Evolutionary conservation across 1,140 invertebrate genomes (phyloP), one percentile per base, ranked within the genome.

Genomic region (Drosophila grimshawi): DNA sequence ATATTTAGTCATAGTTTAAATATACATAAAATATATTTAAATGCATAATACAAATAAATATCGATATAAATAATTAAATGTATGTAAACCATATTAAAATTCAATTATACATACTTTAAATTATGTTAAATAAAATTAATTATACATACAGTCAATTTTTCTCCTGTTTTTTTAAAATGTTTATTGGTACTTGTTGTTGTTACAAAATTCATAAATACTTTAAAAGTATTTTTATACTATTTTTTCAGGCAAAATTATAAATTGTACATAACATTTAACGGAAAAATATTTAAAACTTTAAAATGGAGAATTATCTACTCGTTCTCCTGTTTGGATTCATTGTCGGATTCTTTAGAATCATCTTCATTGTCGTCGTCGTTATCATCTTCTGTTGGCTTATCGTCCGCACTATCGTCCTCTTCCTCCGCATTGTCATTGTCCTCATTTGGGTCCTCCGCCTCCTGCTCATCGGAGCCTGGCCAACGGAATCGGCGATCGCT

Each of bases 51-150:
- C 69, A 78, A 89, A 66, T 86, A 88, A 77, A 66, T 88, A 89
- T 83, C 80, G 76, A 64, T 86, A 78, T 83, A 70, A 88, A 81
- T 89, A 89, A 89, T 78, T 83, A 89, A 78, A 75, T 88, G 85
- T 88, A 89, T 89, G 85, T 88, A 83, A 88, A 85, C 77, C 80
- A 88, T 88, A 89, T 83, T 80, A 76, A 88, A 89, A 76, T 83
- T 88, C 77, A 89, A 88, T 89, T 83, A 88, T 73, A 78, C 76
- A 89, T 89, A 88, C 73, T 78, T 80, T 89, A 89, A 88, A 89
- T 88, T 89, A 88, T 88, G 85, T 89, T 89, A 89, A 89, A 89
- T 89, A 89, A 88, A 88, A 88, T 88, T 88, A 88, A 86, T 88
- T 82, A 88, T 86, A 86, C 83, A 83, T 79, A 72, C 3, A 29